Conservation (phyloP, 2,888 invertebrate species). For the Caenorhabditis sp. region DNA sequence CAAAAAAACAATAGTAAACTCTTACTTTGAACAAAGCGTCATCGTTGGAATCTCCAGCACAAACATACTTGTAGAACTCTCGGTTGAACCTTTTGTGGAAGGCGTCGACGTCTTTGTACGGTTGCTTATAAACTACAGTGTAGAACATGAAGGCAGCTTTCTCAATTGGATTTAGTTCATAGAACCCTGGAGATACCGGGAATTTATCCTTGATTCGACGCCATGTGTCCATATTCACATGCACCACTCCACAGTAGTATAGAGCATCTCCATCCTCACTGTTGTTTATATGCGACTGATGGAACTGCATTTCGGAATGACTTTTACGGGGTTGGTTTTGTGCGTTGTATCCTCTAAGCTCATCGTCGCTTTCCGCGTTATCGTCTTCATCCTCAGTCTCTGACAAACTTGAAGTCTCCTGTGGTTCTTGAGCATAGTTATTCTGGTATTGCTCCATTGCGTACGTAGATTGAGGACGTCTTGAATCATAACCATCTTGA, state of each 20-base stretch:
- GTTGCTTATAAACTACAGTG: slow-evolving; percentile 66
- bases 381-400: slow-evolving; percentile 57
- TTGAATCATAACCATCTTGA: slow-evolving; percentile 12
- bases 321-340: not conserved
- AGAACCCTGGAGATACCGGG: slow-evolving; percentile 70
- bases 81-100: slow-evolving; percentile 76
- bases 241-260: slow-evolving; percentile 71
- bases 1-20: not conserved
- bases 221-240: slow-evolving; percentile 56
- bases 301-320: slow-evolving; percentile 3
- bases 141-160: slow-evolving; percentile 77
- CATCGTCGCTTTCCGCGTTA: slow-evolving; percentile 66
- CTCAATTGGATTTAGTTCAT: slow-evolving; percentile 66
- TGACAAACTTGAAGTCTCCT: slow-evolving; percentile 52
- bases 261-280: slow-evolving; percentile 23
- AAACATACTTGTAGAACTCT: slow-evolving; percentile 72
- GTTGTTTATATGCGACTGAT: not conserved
- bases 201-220: slow-evolving; percentile 29
- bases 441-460: slow-evolving; percentile 12
- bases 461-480: slow-evolving; percentile 33
- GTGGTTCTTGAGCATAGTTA: slow-evolving; percentile 33
- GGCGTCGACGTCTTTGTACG: slow-evolving; percentile 57
- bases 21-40: slow-evolving; percentile 72
- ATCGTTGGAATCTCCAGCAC: slow-evolving; percentile 63
- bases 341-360: slow-evolving; percentile 60